phyloP scores from a whole-genome alignment of 2,113 vertebrate genomes.

The Piaya cayana region DNA sequence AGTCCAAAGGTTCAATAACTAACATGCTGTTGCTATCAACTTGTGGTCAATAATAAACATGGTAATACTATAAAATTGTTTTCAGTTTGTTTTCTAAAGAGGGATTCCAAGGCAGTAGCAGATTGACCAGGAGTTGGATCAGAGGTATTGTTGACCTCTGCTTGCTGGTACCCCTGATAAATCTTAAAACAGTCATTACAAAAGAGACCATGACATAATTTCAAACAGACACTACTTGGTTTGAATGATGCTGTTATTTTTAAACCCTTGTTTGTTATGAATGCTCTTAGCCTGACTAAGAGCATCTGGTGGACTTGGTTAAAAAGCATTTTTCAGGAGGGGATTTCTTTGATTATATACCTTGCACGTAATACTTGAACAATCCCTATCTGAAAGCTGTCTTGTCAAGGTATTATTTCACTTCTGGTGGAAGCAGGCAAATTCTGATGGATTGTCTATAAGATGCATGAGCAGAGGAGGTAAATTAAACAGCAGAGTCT shows the following conservation, averaged over 20 bases:
- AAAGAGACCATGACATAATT: neutral
- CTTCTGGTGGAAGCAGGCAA: neutral
- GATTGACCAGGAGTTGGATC: neutral
- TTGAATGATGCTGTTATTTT: neutral
- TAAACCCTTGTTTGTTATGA: neutral
- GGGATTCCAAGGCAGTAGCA: neutral
- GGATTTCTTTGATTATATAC: neutral
- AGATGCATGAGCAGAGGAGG: neutral
- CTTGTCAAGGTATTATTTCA: slow-evolving; percentile 36
- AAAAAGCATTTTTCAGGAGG: slow-evolving; percentile 15
- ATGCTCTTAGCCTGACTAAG: neutral
- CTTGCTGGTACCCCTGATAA: neutral
- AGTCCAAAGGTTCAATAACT: neutral
- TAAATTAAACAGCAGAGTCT: neutral
- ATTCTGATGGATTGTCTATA: neutral
- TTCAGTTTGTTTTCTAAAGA: neutral
- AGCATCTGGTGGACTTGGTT: neutral
- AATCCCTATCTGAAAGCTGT: neutral
- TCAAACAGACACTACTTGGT: neutral
- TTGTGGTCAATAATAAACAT: neutral
- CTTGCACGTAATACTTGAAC: slow-evolving; percentile 23
- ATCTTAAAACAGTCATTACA: neutral
- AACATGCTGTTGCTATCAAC: neutral
- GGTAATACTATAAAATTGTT: neutral
- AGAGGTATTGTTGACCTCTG: neutral